A percentile compares a stretch with the other conserved stretches of the same genome.
Conservation (phyloP, 2,113 vertebrate genomes). For the Daboia siamensis region DNA sequence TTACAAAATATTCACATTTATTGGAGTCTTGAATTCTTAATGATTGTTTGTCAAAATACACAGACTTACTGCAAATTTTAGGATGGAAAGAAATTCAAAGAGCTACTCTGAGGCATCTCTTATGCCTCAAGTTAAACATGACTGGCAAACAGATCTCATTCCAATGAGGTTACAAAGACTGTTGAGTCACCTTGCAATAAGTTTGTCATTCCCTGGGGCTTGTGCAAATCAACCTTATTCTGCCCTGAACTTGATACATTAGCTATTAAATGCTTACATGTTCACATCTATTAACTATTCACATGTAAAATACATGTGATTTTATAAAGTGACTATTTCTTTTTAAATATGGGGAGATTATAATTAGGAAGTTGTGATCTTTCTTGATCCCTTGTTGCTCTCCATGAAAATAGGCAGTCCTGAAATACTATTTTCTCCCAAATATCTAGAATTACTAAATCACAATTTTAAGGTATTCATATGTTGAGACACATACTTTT, state of each 20-base stretch:
- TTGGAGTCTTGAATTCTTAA: neutral
- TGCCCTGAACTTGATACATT: constrained; percentile 6
- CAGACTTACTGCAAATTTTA: neutral
- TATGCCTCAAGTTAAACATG: neutral
- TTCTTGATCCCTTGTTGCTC: neutral
- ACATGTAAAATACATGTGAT: neutral
- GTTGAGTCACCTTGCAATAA: neutral
- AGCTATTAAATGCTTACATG: neutral
- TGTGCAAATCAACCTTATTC: constrained; percentile 9
- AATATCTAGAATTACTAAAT: neutral
- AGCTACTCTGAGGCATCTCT: neutral
- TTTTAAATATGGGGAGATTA: neutral
- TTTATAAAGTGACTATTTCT: neutral
- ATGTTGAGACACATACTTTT: neutral
- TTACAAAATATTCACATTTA: neutral
- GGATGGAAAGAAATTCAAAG: neutral
- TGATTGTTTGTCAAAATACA: neutral
- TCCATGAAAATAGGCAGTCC: neutral
- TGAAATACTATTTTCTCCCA: neutral
- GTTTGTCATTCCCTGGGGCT: neutral
- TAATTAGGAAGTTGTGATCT: constrained; percentile 2
- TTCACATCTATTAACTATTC: neutral
- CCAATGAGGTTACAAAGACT: neutral
- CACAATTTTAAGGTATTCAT: neutral
- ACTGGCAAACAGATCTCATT: rapidly evolving